Evolutionary conservation across 2,888 invertebrate genomes (phyloP).

Genomic region (Eledona agricola): DNA sequence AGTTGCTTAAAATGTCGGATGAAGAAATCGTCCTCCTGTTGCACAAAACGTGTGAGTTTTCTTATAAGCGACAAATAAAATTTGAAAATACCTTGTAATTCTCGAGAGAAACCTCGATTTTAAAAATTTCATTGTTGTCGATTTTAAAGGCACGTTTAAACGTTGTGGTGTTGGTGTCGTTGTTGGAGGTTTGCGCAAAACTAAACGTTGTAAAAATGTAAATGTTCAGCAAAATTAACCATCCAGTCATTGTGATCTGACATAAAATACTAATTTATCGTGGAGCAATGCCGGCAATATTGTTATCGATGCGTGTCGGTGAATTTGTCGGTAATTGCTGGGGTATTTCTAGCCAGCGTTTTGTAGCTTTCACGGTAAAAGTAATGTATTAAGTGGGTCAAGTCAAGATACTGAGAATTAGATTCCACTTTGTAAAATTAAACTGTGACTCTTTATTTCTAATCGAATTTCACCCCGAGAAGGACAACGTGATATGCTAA

Average conservation of each 20-base stretch:
- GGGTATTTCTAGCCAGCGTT: slow-evolving; percentile 26
- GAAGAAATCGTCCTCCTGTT: slow-evolving; percentile 26
- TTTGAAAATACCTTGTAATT: slow-evolving; percentile 35
- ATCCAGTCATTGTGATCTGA: slow-evolving; percentile 23
- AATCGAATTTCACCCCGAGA: slow-evolving; percentile 38
- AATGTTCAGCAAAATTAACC: slow-evolving; percentile 24
- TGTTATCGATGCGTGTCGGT: slow-evolving; percentile 32
- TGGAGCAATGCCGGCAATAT: slow-evolving; percentile 20
- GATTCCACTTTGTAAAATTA: slow-evolving; percentile 43
- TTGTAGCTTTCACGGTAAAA: slow-evolving; percentile 36
- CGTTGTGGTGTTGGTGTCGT: slow-evolving; percentile 16
- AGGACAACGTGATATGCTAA: slow-evolving; percentile 39
- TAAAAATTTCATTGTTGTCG: slow-evolving; percentile 34
- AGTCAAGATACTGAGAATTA: slow-evolving; percentile 37
- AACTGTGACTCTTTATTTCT: slow-evolving; percentile 40
- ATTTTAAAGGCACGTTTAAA: slow-evolving; percentile 31
- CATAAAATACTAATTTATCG: slow-evolving; percentile 27
- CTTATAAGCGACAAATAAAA: slow-evolving; percentile 6
- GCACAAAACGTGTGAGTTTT: slow-evolving; percentile 15
- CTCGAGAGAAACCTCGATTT: slow-evolving; percentile 33
- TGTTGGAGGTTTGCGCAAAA: slow-evolving; percentile 8
- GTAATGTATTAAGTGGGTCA: slow-evolving; percentile 38
- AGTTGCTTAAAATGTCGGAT: slow-evolving; percentile 24
- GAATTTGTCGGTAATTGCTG: slow-evolving; percentile 30
- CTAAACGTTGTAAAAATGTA: slow-evolving; percentile 17